phyloP scores from a whole-genome alignment of 2,888 invertebrate species.

The Pristionchus fissidentatus region DNA sequence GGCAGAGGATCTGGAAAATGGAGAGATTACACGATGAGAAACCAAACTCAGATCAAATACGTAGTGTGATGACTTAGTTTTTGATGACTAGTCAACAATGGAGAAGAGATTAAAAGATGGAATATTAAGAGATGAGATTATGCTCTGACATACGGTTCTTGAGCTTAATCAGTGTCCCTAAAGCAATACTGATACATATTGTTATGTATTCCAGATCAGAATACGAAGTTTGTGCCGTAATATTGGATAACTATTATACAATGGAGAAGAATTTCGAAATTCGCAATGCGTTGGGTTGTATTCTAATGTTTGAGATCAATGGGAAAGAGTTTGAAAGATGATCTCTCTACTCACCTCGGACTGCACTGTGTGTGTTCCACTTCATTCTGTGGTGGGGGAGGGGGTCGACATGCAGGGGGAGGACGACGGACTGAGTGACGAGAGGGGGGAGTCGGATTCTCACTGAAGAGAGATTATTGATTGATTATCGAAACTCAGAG shows the following conservation, averaged over 20 bases:
- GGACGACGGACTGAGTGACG: conserved; percentile 30
- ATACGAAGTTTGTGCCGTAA: too few species aligned
- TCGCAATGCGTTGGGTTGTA: too few species aligned
- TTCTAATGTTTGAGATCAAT: too few species aligned
- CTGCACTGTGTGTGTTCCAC: neutral
- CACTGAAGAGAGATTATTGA: neutral
- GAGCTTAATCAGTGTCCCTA: too few species aligned
- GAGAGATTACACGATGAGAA: neutral
- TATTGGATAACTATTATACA: too few species aligned
- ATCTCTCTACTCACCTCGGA: conserved; percentile 37
- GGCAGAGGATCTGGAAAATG: conserved; percentile 10
- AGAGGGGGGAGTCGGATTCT: conserved; percentile 17
- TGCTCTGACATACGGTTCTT: too few species aligned
- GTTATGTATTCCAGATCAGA: too few species aligned
- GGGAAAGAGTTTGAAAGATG: too few species aligned
- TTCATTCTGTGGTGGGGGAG: conserved; percentile 33
- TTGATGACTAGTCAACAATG: neutral
- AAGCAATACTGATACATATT: too few species aligned
- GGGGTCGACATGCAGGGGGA: conserved; percentile 45
- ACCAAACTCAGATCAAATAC: neutral
- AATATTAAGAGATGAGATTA: too few species aligned
- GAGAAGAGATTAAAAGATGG: neutral
- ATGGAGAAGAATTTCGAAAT: too few species aligned
- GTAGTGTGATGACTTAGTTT: too few species aligned
- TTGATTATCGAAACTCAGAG: conserved; percentile 10